phyloP scores from a whole-genome alignment of 2,797 vertebrate genomes.

The Macropus fuliginosus region DNA sequence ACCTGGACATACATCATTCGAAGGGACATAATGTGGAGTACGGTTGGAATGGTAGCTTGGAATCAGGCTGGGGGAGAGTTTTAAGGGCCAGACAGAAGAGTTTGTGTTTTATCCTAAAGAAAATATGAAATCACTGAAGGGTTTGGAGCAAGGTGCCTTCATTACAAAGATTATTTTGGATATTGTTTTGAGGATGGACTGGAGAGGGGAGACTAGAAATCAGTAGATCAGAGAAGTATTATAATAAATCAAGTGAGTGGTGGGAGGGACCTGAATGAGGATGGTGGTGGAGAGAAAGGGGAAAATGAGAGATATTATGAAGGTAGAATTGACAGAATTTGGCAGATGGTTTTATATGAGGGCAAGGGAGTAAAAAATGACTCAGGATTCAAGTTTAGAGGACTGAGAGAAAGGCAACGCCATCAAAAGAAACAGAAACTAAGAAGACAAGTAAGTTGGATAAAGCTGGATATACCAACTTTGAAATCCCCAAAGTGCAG shows the following conservation, averaged over 20 bases:
- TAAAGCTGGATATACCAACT: background rate
- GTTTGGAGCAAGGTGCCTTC: background rate
- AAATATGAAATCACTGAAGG: background rate
- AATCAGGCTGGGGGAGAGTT: background rate
- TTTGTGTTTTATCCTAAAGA: background rate
- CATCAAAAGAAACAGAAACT: background rate
- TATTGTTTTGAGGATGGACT: background rate
- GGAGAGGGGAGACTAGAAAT: background rate
- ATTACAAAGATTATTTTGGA: background rate
- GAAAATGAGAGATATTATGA: background rate
- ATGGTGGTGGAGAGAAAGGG: background rate
- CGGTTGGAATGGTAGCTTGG: background rate
- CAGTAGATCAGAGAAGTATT: background rate
- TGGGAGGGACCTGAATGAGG: background rate
- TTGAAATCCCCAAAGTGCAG: background rate
- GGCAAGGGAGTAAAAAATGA: background rate
- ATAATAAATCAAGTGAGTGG: background rate
- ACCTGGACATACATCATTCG: background rate
- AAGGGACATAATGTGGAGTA: background rate
- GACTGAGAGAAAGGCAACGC: background rate
- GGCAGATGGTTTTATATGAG: background rate
- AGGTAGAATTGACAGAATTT: background rate
- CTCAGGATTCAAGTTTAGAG: background rate
- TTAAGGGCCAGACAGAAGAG: background rate
- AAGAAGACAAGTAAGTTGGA: background rate